Base-by-base conservation (phyloP, 2,888 invertebrate species). In the Limulus polyphemus region DNA sequence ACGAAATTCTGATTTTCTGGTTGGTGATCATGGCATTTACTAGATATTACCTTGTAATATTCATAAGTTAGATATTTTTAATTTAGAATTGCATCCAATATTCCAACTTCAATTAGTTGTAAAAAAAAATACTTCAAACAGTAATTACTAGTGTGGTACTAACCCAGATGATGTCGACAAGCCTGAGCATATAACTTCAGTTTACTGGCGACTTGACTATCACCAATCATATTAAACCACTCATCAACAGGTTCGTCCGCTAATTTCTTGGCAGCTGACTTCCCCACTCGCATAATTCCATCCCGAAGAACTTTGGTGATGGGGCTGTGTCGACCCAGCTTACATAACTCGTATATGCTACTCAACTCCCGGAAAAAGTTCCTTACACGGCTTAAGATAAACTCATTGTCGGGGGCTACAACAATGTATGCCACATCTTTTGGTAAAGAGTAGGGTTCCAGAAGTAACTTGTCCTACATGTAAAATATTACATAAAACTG, bases 381-480 rank as follows among this genome's bases (percentile, higher is more conserved):
- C 69, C 85, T 83, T 5, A 92, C 85, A 72, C 86, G 85, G 54
- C 83, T 83, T 57, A 88, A 78, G 50, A 94, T 82, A 68, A 84
- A 86, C 62, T 92, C 90, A 73, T 86, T 89, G 73, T 98, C 97
- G 0, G 98, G 95, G 49, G 93, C 87, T 0, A 99, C 84, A 10
- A 97, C 92, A 51, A 97, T 83, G 75, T 98, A 99, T 46, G 90
- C 92, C 1, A 99, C 85, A 76, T 99, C 97, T 49, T 97, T 82
- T 9, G 91, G 83, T 74, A 90, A 90, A n/a, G 94, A 88, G 76
- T 93, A 95, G 0, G 99, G 99, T 76, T 98, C 97, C 12, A 99
- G 79, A n/a, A 90, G 79, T n/a, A 98, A 81, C 72, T 92, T 88
- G 76, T 99, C 98, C 80, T 80, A 78, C 67, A 73, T 75, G 48